These are phyloP conservation scores for Xiphias gladius DNA, from an alignment of 2,113 vertebrate species.

Conservation along the genomic window DNA sequence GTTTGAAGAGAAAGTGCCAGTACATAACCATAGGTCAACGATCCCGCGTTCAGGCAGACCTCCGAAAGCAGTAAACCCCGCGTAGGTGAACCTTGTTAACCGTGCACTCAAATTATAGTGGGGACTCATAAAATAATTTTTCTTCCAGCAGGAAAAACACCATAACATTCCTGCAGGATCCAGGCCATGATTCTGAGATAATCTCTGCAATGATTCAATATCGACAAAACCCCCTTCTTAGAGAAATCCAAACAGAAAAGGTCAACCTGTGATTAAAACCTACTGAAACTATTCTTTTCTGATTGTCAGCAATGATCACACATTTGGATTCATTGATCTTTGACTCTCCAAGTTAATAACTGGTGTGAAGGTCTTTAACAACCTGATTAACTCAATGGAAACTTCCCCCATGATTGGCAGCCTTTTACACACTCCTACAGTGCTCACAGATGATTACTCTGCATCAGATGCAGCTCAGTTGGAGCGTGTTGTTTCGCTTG, in stretches of 20 bases:
- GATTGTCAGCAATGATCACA: background rate
- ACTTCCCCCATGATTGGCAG: constrained; percentile 27
- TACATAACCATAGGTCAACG: constrained; percentile 84
- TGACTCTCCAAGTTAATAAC: background rate
- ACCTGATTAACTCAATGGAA: constrained; percentile 55
- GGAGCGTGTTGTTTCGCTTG: constrained; percentile 30
- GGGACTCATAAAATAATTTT: constrained; percentile 60
- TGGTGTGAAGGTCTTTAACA: constrained; percentile 1
- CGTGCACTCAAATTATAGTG: constrained; percentile 46
- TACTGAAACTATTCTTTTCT: constrained; percentile 10
- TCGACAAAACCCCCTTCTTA: background rate
- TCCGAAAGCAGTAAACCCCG: constrained; percentile 68
- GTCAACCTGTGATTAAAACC: constrained; percentile 32
- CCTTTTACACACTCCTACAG: background rate
- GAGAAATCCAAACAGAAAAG: constrained; percentile 40
- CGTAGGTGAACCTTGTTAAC: constrained; percentile 62
- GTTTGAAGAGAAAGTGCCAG: constrained; percentile 86
- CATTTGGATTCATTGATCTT: constrained; percentile 18
- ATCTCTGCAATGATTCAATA: constrained; percentile 21
- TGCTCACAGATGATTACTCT: constrained; percentile 4
- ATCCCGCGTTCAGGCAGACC: constrained; percentile 76
- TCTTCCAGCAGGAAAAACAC: constrained; percentile 46
- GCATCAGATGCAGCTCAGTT: background rate
- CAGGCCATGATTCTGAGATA: background rate
- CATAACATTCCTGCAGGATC: constrained; percentile 27